These are phyloP conservation scores for Andrena hattorfiana DNA, from an alignment of 2,888 invertebrate species.

Conservation along the genomic window DNA sequence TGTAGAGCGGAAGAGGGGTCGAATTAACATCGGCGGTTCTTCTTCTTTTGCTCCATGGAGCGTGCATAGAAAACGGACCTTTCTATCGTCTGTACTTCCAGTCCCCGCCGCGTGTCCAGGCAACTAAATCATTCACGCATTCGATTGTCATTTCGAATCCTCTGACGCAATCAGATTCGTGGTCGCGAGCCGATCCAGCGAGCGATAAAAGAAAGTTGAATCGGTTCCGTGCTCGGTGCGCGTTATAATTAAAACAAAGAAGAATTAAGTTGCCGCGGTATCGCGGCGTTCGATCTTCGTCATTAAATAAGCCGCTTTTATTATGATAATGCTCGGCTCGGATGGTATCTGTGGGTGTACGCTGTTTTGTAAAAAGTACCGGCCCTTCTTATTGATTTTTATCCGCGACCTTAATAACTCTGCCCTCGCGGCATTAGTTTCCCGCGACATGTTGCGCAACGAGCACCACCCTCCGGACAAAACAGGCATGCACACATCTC, in stretches of 20 bases:
- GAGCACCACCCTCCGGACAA: neutral
- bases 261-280: neutral
- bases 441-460: neutral
- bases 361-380: conserved; percentile 12
- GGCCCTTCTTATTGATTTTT: conserved; percentile 15
- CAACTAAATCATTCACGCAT: neutral
- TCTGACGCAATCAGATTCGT: too few relatives aligned
- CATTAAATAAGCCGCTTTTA: conserved; percentile 15
- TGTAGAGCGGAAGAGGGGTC: conserved; percentile 60
- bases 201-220: conserved; percentile 1
- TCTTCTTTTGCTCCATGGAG: conserved; percentile 13
- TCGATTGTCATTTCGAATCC: too few relatives aligned
- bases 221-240: neutral
- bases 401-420: conserved; percentile 21
- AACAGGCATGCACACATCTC: neutral
- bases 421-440: neutral
- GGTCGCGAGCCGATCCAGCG: neutral
- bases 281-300: conserved; percentile 19
- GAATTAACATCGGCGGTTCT: conserved; percentile 54
- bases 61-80: neutral
- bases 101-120: neutral
- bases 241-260: conserved; percentile 27
- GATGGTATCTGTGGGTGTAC: neutral
- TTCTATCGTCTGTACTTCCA: neutral
- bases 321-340: conserved; percentile 12